Percentiles rank a stretch among this genome's conserved stretches.
Evolutionary conservation across 2,888 invertebrate species (phyloP).

Genomic region (Aricia artaxerxes): DNA sequence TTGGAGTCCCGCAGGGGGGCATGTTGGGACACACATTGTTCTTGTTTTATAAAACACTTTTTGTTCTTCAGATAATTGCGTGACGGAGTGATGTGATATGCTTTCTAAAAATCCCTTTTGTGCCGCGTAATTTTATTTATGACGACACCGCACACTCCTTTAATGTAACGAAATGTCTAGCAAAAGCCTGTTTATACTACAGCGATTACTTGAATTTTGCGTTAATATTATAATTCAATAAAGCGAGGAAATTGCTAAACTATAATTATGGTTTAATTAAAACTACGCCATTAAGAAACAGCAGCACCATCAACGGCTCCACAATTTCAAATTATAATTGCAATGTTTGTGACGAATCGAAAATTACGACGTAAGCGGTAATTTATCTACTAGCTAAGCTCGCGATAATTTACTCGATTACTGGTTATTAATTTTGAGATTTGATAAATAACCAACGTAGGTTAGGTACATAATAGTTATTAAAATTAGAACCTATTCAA

Average conservation of each 20-base stretch:
- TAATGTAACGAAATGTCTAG: not conserved
- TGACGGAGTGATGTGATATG: conserved; percentile 34
- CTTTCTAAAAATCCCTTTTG: conserved; percentile 31
- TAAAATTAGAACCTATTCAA: not conserved
- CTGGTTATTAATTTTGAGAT: conserved; percentile 23
- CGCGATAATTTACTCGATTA: conserved; percentile 20
- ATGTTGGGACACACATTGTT: conserved; percentile 52
- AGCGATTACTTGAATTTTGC: not conserved
- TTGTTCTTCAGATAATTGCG: conserved; percentile 39
- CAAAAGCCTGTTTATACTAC: not conserved
- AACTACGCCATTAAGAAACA: not conserved
- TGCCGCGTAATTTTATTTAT: conserved; percentile 29
- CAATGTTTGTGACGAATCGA: conserved; percentile 15
- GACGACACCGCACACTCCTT: conserved; percentile 27
- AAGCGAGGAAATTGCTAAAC: conserved; percentile 3
- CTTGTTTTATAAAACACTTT: conserved; percentile 38
- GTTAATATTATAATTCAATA: not conserved
- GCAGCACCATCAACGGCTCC: not conserved
- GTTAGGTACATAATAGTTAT: not conserved
- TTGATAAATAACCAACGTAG: not conserved
- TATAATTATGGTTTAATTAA: conserved; percentile 17
- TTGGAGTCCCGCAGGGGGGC: conserved; percentile 53
- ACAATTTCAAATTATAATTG: conserved; percentile 22
- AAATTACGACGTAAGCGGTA: not conserved
- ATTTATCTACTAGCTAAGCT: conserved; percentile 1